phyloP scores from a whole-genome alignment of 2,113 vertebrate species.

The Morone chrysops region DNA sequence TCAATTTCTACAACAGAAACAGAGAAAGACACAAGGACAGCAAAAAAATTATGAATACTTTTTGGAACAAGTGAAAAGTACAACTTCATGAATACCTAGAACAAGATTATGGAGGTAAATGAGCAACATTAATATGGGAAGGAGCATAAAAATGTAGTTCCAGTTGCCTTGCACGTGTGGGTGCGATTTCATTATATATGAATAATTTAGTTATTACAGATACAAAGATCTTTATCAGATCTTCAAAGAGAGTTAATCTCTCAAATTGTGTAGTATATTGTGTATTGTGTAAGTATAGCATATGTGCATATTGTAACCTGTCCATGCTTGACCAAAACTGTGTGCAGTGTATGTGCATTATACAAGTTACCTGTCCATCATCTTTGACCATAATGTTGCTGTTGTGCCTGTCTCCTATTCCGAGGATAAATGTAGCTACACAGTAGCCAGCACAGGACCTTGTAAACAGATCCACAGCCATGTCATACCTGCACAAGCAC shows the following conservation, averaged over 20 bases:
- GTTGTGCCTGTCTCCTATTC: slow-evolving; percentile 98
- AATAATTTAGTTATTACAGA: not conserved
- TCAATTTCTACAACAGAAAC: not conserved
- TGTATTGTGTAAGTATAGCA: not conserved
- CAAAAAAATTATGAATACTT: not conserved
- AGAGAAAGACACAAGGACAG: not conserved
- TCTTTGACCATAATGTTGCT: slow-evolving; percentile 99
- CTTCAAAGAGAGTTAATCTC: not conserved
- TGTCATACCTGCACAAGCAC: slow-evolving; percentile 89
- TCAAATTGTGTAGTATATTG: not conserved
- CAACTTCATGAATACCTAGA: too few species aligned
- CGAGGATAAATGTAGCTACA: slow-evolving; percentile 97
- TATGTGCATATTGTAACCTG: not conserved
- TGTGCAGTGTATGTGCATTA: not conserved
- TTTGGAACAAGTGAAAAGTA: not conserved
- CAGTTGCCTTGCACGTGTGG: not conserved
- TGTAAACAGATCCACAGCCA: slow-evolving; percentile 97
- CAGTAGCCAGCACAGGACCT: slow-evolving; percentile 98
- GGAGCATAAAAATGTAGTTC: not conserved
- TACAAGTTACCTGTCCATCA: slow-evolving; percentile 91
- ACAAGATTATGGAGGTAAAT: not conserved
- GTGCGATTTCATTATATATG: not conserved
- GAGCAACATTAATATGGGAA: not conserved
- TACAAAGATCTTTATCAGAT: too few species aligned
- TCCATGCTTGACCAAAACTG: not conserved